phyloP scores from a whole-genome alignment of 1,140 invertebrate species.

The Ylistrum balloti region DNA sequence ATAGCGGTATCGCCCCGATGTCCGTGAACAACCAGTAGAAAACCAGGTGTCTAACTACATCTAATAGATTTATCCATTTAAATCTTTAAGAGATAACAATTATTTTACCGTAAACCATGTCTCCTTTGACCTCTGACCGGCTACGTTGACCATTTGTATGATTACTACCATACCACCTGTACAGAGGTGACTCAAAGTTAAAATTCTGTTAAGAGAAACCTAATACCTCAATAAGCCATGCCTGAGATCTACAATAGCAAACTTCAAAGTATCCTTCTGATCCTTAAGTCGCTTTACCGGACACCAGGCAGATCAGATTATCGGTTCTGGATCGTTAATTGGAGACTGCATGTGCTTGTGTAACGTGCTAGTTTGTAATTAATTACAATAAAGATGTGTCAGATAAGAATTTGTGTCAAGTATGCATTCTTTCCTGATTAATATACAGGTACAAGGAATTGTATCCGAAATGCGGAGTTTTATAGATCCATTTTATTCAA shows the following conservation, averaged over 20 bases:
- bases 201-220: neutral
- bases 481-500: too few species aligned
- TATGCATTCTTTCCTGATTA: neutral
- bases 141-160: neutral
- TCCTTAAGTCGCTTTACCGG: neutral
- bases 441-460: neutral
- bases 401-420: neutral
- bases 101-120: too few species aligned
- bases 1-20: too few species aligned
- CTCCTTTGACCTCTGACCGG: neutral
- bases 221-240: neutral
- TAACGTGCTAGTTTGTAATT: slow-evolving; percentile 9
- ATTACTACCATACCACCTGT: neutral
- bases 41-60: too few species aligned
- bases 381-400: slow-evolving; percentile 7
- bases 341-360: neutral
- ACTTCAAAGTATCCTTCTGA: neutral
- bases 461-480: too few species aligned
- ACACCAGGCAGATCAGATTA: neutral
- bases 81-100: too few species aligned
- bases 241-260: neutral
- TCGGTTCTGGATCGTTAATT: neutral
- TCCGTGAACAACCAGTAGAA: too few species aligned
- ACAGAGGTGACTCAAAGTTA: neutral
- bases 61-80: too few species aligned